phyloP scores from a whole-genome alignment of 2,888 invertebrate species.

The Plagodis pulveraria region DNA sequence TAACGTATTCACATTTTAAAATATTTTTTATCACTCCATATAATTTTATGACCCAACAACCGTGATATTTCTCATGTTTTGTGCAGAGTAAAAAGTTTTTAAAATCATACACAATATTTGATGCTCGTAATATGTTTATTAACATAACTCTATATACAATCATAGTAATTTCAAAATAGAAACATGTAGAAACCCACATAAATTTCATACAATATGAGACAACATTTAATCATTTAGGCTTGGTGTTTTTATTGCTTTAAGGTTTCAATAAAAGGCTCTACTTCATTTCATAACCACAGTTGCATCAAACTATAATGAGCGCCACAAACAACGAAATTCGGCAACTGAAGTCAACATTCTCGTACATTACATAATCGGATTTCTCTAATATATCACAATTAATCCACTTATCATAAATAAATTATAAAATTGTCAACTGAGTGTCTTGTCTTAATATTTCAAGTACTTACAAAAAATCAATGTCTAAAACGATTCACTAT shows the following conservation, averaged over 20 bases:
- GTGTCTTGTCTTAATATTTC: constrained; percentile 72
- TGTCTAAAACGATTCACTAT: constrained; percentile 81
- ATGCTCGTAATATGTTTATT: constrained; percentile 82
- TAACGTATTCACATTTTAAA: constrained; percentile 9
- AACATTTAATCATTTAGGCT: constrained; percentile 68
- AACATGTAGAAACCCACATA: constrained; percentile 76
- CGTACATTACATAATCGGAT: constrained; percentile 62
- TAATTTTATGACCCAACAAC: constrained; percentile 27
- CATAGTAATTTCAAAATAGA: constrained; percentile 79
- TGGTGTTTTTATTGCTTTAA: constrained; percentile 66
- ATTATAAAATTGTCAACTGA: constrained; percentile 81
- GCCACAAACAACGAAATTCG: constrained; percentile 58
- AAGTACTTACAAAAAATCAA: constrained; percentile 70
- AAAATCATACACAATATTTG: constrained; percentile 52
- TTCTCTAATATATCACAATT: constrained; percentile 77
- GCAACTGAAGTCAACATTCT: constrained; percentile 64
- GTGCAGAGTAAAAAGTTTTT: constrained; percentile 14
- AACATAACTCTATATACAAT: constrained; percentile 83
- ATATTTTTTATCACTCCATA: constrained; percentile 7
- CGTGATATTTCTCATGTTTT: constrained; percentile 2
- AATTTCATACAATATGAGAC: constrained; percentile 74
- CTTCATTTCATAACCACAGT: constrained; percentile 40
- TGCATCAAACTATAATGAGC: constrained; percentile 61
- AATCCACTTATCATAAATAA: constrained; percentile 83
- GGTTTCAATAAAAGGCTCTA: constrained; percentile 44